Base-by-base conservation (phyloP, 2,888 invertebrate genomes). In the Chrysolina americana region DNA sequence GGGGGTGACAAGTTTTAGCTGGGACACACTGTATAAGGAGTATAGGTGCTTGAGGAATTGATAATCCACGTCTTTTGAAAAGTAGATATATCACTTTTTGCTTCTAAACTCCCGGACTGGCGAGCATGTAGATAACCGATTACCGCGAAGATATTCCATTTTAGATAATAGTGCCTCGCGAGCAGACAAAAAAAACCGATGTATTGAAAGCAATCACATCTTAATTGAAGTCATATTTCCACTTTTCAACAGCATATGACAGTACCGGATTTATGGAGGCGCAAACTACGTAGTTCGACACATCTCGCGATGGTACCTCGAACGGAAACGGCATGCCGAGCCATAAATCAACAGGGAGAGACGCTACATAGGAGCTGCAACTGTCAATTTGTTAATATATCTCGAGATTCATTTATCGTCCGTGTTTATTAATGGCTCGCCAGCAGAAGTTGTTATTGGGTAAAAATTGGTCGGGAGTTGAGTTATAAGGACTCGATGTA, bases 321-420 rank as follows among this genome's bases (percentile, higher is more conserved):
- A 77, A 75, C 73, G 71, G 73, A 75, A 77, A 71, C 70, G 68
- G 65, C 71, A 65, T 59, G 68, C 48, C 53, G 62, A 53, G 65
- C 71, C 65, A 76, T 76, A 76, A 76, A 76, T 76, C 74, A 76
- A 68, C 68, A 23, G 68, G 70, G 70, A 65, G 69, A 74, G 72
- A 72, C 68, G 70, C 63, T 74, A 72, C 72, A 74, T 76, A 68
- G 76, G 68, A 76, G 76, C 74, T 74, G 74, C 65, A 70, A 76
- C 76, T 76, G 76, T 76, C 76, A 74, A 76, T 76, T 76, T 76
- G 76, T 72, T 76, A 76, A 76, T 76, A 71, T 76, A 74, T 76
- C 70, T 76, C 65, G 71, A 74, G 73, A 76, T 76, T 73, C 74
- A 76, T 76, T 71, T 71, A 65, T 68, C 64, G 48, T 68, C 41